phyloP scores from a whole-genome alignment of 2,797 vertebrate species.

The Amblyopsis hoosieri region DNA sequence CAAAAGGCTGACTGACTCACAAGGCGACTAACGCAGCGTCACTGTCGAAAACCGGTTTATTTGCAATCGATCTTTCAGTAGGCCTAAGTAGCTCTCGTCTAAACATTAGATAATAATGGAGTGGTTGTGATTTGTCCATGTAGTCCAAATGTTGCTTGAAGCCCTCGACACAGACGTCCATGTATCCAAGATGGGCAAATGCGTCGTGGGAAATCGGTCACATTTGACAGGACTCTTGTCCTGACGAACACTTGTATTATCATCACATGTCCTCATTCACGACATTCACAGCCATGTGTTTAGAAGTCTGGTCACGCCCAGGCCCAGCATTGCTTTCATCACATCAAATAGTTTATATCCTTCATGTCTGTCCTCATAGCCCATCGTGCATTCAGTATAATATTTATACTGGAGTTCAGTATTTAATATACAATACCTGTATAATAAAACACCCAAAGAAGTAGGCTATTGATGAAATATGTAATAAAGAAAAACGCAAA shows the following conservation, averaged over 20 bases:
- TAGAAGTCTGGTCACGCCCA: conserved; percentile 34
- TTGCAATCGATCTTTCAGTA: conserved; percentile 39
- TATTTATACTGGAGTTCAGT: too few relatives aligned
- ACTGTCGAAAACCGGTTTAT: conserved; percentile 35
- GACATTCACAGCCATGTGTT: conserved; percentile 56
- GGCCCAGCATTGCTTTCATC: conserved; percentile 24
- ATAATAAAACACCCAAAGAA: too few relatives aligned
- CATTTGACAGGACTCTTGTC: conserved; percentile 53
- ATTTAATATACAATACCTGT: too few relatives aligned
- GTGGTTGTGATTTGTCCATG: too few relatives aligned
- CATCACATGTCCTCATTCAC: conserved; percentile 37
- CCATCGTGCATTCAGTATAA: too few relatives aligned
- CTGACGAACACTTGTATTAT: conserved; percentile 37
- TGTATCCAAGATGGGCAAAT: conserved; percentile 52
- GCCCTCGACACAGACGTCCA: too few relatives aligned
- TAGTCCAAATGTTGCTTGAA: too few relatives aligned
- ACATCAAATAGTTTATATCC: conserved; percentile 12
- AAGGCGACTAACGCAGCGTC: conserved; percentile 7
- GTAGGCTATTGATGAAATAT: too few relatives aligned
- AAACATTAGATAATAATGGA: too few relatives aligned
- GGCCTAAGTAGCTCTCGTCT: not conserved
- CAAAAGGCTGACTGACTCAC: conserved; percentile 22
- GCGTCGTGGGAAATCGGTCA: conserved; percentile 68
- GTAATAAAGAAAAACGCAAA: too few relatives aligned
- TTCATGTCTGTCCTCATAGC: conserved; percentile 29